These are phyloP conservation scores for Agrilus mali DNA, from an alignment of 2,888 invertebrate genomes.

Conservation along the genomic window DNA sequence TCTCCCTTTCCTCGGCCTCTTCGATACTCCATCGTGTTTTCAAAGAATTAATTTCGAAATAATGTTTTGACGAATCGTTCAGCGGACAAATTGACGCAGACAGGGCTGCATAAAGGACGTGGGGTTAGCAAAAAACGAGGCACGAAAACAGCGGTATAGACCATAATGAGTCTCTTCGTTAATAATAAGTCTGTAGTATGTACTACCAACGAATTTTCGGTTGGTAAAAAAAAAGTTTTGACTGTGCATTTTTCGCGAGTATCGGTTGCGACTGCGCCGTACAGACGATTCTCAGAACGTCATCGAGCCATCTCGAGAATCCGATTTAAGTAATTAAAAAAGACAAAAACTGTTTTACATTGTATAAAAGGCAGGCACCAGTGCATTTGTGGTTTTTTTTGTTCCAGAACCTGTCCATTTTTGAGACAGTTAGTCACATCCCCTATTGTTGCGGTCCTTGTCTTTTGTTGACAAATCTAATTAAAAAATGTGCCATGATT, in stretches of 20 bases:
- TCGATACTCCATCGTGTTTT: no score
- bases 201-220: no score
- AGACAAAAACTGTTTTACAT: conserved; percentile 15
- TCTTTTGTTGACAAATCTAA: neutral
- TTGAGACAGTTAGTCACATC: conserved; percentile 6
- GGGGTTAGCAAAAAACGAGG: no score
- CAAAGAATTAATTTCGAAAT: no score
- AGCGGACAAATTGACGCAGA: no score
- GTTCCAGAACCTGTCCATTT: conserved; percentile 8
- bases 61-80: no score
- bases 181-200: no score
- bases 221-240: neutral
- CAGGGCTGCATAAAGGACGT: no score
- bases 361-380: conserved; percentile 12
- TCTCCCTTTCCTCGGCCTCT: no score
- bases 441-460: neutral
- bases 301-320: conserved; percentile 11
- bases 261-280: conserved; percentile 3
- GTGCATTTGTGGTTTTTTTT: conserved; percentile 15
- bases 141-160: no score
- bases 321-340: conserved; percentile 16
- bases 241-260: neutral
- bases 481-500: no score
- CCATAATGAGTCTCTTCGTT: no score
- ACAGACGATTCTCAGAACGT: conserved; percentile 4